Percentiles rank a stretch among this genome's conserved stretches.
phyloP scores from a whole-genome alignment of 2,888 invertebrate species.

The Agapetus fuscipes region DNA sequence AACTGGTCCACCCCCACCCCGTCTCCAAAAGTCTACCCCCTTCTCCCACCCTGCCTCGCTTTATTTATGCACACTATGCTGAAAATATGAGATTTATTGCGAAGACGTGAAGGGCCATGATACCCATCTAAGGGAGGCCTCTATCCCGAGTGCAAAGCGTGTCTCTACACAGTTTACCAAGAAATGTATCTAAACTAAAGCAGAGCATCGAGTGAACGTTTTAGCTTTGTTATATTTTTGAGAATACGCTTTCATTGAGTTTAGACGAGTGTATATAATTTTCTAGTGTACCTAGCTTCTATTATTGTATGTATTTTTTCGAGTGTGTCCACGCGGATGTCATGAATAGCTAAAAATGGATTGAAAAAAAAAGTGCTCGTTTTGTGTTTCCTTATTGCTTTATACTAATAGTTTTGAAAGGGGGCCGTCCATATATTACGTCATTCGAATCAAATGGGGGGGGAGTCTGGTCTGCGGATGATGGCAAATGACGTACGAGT shows the following conservation, averaged over 20 bases:
- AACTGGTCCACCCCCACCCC: background rate
- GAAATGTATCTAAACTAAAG: too few species aligned
- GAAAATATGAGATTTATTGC: slow-evolving; percentile 22
- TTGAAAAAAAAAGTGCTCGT: too few species aligned
- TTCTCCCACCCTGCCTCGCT: slow-evolving; percentile 5
- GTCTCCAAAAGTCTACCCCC: background rate
- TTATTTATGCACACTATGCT: slow-evolving; percentile 22
- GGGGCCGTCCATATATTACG: too few species aligned
- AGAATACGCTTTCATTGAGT: background rate
- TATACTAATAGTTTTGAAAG: too few species aligned
- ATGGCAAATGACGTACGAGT: too few species aligned
- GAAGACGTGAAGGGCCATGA: slow-evolving; percentile 20
- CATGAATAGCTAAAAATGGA: too few species aligned
- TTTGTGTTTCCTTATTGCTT: too few species aligned
- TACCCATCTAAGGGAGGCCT: slow-evolving; percentile 7
- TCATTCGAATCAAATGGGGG: too few species aligned
- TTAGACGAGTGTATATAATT: background rate
- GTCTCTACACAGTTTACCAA: background rate
- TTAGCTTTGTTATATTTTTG: too few species aligned
- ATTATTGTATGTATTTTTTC: slow-evolving; percentile 7
- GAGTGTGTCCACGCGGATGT: slow-evolving; percentile 29
- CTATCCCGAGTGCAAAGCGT: background rate
- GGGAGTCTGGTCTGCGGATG: too few species aligned
- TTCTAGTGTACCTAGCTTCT: too few species aligned
- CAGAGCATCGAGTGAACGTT: too few species aligned